Percentiles rank a stretch among this genome's conserved stretches.
These are phyloP conservation scores for Minunthozetes semirufus DNA, from an alignment of 2,888 invertebrate genomes.

Conservation along the genomic window DNA sequence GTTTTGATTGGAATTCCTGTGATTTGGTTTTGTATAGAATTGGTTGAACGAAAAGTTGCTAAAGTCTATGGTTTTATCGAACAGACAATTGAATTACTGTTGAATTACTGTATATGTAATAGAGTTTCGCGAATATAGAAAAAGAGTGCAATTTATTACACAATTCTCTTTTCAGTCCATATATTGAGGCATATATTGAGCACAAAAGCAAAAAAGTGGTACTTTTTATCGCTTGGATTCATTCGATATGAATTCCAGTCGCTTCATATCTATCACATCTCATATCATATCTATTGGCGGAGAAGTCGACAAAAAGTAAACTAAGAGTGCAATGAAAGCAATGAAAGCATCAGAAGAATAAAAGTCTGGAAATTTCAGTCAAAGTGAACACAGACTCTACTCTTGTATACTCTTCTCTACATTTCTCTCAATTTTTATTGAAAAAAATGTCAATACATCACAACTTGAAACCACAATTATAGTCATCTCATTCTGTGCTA, in stretches of 20 bases:
- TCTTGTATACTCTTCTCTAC: no score
- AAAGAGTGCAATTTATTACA: conserved; percentile 17
- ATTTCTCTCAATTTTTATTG: not conserved
- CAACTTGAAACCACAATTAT: conserved; percentile 19
- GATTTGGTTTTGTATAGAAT: not conserved
- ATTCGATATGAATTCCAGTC: conserved; percentile 19
- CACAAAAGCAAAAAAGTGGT: not conserved
- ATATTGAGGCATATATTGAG: conserved; percentile 9
- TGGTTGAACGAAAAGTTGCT: not conserved
- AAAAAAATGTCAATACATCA: conserved; percentile 12
- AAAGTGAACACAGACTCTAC: not conserved
- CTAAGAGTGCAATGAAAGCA: not conserved
- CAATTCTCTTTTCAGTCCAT: conserved; percentile 5
- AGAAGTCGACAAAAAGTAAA: conserved; percentile 1
- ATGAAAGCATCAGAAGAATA: not conserved
- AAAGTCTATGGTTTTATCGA: not conserved
- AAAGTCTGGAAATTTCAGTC: not conserved
- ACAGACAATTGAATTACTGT: conserved; percentile 14
- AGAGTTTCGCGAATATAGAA: not conserved
- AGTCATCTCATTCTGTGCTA: not conserved
- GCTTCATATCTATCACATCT: conserved; percentile 20
- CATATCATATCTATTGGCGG: not conserved
- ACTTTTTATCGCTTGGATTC: conserved; percentile 19
- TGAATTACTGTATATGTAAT: not conserved
- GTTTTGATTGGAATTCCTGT: no score